Percentiles rank a stretch among this genome's conserved stretches.
Evolutionary conservation across 2,113 vertebrate species (phyloP).

Genomic region (Barnardius zonarius): DNA sequence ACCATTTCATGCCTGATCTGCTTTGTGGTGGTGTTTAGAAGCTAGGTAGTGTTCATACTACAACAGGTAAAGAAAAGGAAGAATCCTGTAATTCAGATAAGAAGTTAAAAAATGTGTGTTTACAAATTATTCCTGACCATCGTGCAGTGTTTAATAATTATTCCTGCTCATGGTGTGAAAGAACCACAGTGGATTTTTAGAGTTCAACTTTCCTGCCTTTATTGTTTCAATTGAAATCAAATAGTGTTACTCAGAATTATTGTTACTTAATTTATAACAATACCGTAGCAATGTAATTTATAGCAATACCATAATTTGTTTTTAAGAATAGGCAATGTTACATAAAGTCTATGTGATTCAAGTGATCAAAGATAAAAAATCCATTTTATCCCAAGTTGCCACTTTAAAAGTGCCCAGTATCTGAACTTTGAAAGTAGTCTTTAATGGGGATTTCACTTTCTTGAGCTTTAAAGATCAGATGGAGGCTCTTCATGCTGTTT

Average conservation of each 20-base stretch:
- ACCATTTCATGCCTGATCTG: constrained; percentile 92
- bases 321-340: not conserved
- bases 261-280: constrained; percentile 22
- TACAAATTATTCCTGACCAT: not conserved
- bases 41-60: constrained; percentile 71
- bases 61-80: constrained; percentile 75
- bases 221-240: constrained; percentile 43
- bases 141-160: not conserved
- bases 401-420: not conserved
- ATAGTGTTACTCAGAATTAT: not conserved
- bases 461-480: not conserved
- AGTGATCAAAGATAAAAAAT: not conserved
- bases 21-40: constrained; percentile 81
- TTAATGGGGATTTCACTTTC: not conserved
- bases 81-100: constrained; percentile 21
- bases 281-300: not conserved
- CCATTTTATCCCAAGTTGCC: not conserved
- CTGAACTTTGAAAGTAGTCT: not conserved
- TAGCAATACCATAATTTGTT: not conserved
- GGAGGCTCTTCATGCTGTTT: not conserved
- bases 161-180: not conserved
- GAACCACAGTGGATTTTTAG: constrained; percentile 8
- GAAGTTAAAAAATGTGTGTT: constrained; percentile 9
- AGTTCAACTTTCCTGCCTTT: constrained; percentile 16
- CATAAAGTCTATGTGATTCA: not conserved